Base-by-base conservation (phyloP, 2,888 invertebrate species). In the Drosophila dives region DNA sequence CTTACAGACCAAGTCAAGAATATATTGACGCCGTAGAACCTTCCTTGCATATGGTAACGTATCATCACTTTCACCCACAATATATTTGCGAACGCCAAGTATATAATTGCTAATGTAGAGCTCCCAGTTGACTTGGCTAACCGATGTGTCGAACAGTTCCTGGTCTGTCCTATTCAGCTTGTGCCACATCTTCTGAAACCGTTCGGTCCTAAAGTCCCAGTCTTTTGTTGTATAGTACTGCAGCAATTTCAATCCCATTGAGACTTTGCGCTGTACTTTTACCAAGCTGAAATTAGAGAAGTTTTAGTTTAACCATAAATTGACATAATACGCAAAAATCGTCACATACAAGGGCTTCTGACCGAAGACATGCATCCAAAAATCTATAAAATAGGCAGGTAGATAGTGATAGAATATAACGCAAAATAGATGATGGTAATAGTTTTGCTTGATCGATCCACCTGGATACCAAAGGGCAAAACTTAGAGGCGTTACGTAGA, bases 1-100 rank as follows among this genome's bases (percentile, higher is more conserved):
- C 36, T 90, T 91, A n/a, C 88, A 83, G 15, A 90, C 72, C 77
- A 92, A 93, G 89, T 95, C 95, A 67, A 95, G 77, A 75, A 94
- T 93, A 86, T 94, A 95, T 23, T 95, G 91, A 65, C 91, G 87
- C 0, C 85, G 87, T 7, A 92, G 70, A 1, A 92, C 67, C 36
- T 77, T 86, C 82, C 94, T 94, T 0, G 97, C 97, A 50, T 95
- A 94, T 0, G 97, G 97, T 29, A 98, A 90, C 0, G 96, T 96
- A 12, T 95, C 94, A 0, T 96, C 95, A 83, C 96, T 96, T 83
- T 99, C 98, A 76, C 97, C 97, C 65, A 98, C 94, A 88, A 97
- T 96, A 91, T 95, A 98, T 80, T 96, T 95, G 20, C 98, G 94
- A n/a, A 97, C 95, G 0, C 98, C 98, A 75, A 96, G 94, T 36